phyloP scores from a whole-genome alignment of 2,888 invertebrate genomes.

The Ypsolopha sequella region DNA sequence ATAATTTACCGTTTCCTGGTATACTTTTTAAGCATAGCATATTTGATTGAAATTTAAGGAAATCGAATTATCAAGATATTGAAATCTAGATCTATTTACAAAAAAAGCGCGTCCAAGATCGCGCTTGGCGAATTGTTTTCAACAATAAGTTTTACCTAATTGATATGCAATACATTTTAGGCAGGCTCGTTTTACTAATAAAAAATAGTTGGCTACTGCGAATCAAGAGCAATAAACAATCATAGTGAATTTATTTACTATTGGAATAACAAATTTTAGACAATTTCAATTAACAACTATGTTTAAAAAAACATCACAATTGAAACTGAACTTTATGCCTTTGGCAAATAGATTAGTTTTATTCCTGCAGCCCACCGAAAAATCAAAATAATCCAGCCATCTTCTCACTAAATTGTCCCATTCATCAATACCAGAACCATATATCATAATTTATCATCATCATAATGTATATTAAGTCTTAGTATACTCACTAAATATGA shows the following conservation, averaged over 20 bases:
- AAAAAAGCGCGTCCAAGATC: background rate
- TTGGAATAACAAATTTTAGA: too few species aligned
- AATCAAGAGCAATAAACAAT: too few species aligned
- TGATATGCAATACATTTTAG: conserved; percentile 67
- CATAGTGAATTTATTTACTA: too few species aligned
- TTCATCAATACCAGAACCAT: conserved; percentile 11
- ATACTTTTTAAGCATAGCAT: too few species aligned
- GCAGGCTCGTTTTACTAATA: conserved; percentile 42
- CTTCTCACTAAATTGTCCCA: conserved; percentile 41
- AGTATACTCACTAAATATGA: conserved; percentile 60
- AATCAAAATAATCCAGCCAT: conserved; percentile 26
- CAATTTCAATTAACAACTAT: background rate
- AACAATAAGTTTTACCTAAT: conserved; percentile 20
- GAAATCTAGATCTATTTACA: background rate
- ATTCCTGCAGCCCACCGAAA: conserved; percentile 22
- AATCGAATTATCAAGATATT: too few species aligned
- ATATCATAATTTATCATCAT: conserved; percentile 18
- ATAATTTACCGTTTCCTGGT: too few species aligned
- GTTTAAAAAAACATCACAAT: conserved; percentile 12
- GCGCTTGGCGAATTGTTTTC: conserved; percentile 16
- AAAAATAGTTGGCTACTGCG: background rate
- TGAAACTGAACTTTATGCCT: background rate
- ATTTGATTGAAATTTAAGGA: too few species aligned
- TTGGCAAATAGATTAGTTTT: conserved; percentile 9
- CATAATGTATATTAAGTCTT: conserved; percentile 31